Conservation (phyloP, 2,888 invertebrate genomes). For the Drosophila hamatofila region DNA sequence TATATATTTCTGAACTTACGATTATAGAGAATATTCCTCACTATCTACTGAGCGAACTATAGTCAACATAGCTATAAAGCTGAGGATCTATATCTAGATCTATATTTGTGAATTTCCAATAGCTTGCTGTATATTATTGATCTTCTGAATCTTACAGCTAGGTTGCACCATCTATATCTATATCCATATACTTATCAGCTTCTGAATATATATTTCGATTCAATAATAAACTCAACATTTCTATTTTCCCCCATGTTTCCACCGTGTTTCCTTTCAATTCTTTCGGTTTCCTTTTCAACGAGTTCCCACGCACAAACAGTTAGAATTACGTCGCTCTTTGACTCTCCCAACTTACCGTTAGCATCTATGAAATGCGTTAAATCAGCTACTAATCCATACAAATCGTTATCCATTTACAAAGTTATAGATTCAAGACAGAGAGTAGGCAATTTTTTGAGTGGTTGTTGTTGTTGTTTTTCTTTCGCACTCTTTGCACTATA, state of each 20-base stretch:
- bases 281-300: conserved; percentile 19
- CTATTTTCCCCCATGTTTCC: neutral
- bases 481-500: conserved; percentile 13
- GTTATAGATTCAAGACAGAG: conserved; percentile 21
- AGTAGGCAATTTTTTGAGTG: conserved; percentile 5
- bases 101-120: neutral
- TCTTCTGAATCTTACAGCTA: no score
- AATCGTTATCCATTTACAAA: conserved; percentile 64
- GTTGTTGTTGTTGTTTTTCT: conserved; percentile 5
- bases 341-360: conserved; percentile 57
- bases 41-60: no score
- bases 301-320: conserved; percentile 43
- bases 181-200: no score
- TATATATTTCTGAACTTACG: no score
- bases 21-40: no score
- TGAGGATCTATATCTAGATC: neutral
- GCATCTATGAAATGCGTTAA: conserved; percentile 66
- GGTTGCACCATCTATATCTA: no score
- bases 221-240: no score
- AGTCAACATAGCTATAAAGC: no score
- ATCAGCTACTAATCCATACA: conserved; percentile 76
- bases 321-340: neutral
- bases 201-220: no score
- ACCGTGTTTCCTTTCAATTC: neutral
- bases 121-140: no score